Base-by-base conservation (phyloP, 2,888 invertebrate species). In the Halocaridina rubra region DNA sequence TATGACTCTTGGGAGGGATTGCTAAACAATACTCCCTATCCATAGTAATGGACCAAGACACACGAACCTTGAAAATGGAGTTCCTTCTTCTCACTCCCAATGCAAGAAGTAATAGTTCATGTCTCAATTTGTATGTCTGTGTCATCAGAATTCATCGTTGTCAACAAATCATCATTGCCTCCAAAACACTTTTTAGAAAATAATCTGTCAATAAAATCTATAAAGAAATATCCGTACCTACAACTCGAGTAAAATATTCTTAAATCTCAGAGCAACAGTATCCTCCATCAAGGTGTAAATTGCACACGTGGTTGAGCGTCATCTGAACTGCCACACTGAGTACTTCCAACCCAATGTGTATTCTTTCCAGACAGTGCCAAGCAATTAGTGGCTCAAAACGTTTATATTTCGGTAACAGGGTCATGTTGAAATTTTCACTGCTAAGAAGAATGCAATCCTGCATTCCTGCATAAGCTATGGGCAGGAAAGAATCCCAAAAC, bases 401-500 rank as follows among this genome's bases (percentile, higher is more conserved):
- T 5, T 24, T 27, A 19, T 75, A 80, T 3, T 3, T n/a, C 4
- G 79, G 75, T 3, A 84, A 33, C 1, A 1, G 5, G 10, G 22
- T 5, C 3, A 24, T 4, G n/a, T 75, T 33, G n/a, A 84, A n/a
- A 22, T 61, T 30, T 19, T 53, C n/a, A 2, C 19, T 32, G 10
- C 24, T 19, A 7, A 84, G 33, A n/a, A 19, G 7, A 10, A 80
- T 61, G 22, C 84, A 84, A n/a, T 84, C 84, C 3, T 30, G 7
- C 16, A n/a, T 53, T 29, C 72, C 32, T 8, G 59, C 71, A 22
- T 80, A 33, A 24, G 84, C 61, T 1, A 84, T 27, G 4, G 84
- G 84, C n/a, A 84, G 71, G 59, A 84, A 84, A 32, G 84, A 79
- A 57, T 84, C 84, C 84, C 84, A 84, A 13, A 75, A 46, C 2